phyloP scores from a whole-genome alignment of 2,797 vertebrate genomes.

The Amazonetta brasiliensis region DNA sequence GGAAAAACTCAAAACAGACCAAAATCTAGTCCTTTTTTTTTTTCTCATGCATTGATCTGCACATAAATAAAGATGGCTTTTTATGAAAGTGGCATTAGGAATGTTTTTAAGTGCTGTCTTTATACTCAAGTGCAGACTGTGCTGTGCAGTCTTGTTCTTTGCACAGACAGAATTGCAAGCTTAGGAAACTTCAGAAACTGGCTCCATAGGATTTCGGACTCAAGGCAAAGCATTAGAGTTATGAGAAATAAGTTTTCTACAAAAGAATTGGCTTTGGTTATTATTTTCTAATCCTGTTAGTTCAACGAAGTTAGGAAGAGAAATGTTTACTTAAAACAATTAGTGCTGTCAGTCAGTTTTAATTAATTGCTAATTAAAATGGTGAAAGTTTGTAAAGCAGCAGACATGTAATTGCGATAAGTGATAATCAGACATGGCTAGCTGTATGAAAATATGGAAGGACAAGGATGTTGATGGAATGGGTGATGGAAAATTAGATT shows the following conservation, averaged over 20 bases:
- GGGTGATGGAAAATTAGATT: not conserved
- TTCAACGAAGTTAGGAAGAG: not conserved
- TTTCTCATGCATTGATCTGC: not conserved
- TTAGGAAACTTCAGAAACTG: not conserved
- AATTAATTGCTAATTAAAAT: slow-evolving; percentile 40
- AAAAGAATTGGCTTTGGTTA: not conserved
- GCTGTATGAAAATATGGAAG: not conserved
- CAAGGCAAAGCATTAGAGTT: not conserved
- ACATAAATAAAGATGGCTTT: not conserved
- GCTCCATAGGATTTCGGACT: not conserved
- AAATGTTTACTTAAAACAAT: slow-evolving; percentile 32
- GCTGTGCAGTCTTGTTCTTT: not conserved
- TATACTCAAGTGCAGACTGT: not conserved
- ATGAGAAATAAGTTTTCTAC: not conserved
- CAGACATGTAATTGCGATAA: not conserved
- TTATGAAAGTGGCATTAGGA: not conserved
- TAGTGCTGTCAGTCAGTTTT: slow-evolving; percentile 3
- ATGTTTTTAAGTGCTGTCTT: not conserved
- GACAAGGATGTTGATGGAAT: not conserved
- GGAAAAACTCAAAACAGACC: not conserved
- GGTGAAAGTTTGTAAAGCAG: slow-evolving; percentile 16
- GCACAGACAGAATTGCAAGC: not conserved
- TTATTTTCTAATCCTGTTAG: slow-evolving; percentile 30
- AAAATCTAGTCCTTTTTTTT: not conserved
- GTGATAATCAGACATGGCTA: not conserved